phyloP scores from a whole-genome alignment of 2,113 vertebrate genomes.

The Fulica atra region DNA sequence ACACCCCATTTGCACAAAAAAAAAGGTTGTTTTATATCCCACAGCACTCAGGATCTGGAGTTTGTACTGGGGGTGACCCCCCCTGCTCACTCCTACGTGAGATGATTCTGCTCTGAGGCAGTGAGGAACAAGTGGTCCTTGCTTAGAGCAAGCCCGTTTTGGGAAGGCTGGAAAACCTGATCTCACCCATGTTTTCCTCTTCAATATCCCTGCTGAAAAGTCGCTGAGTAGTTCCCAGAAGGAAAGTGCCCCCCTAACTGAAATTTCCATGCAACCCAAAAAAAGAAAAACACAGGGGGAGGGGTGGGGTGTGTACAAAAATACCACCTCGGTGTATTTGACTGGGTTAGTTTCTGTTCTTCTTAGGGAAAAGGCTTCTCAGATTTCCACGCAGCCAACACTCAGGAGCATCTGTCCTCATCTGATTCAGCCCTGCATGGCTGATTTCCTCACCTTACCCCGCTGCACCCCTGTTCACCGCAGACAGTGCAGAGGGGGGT shows the following conservation, averaged over 20 bases:
- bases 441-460: neutral
- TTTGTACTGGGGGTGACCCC: neutral
- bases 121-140: neutral
- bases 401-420: neutral
- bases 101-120: neutral
- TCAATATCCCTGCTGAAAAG: neutral
- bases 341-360: neutral
- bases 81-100: accelerated
- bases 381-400: neutral
- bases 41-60: neutral
- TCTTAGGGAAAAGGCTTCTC: neutral
- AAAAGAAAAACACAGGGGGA: neutral
- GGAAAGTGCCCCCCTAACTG: neutral
- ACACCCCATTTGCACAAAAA: neutral
- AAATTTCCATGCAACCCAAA: neutral
- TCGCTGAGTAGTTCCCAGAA: neutral
- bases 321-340: neutral
- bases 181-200: neutral
- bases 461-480: neutral
- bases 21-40: neutral
- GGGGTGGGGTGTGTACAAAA: neutral
- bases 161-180: constrained; percentile 16
- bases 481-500: accelerated
- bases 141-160: neutral
- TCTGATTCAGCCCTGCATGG: neutral